Conservation (phyloP, 2,888 invertebrate species). For the Vannuccia rotundouncinata region DNA sequence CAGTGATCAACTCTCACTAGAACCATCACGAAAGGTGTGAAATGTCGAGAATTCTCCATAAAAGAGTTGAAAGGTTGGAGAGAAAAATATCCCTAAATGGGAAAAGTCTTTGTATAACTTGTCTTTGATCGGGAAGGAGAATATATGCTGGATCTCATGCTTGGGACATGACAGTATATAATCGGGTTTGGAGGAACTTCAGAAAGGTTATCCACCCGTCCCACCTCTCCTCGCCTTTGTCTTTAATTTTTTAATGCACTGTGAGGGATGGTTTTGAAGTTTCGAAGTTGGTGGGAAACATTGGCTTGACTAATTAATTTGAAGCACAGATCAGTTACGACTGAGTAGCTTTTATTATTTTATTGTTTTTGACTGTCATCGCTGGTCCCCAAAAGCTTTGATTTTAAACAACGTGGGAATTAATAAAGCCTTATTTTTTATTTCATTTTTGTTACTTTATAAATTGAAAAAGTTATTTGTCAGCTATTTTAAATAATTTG, state of each 20-base stretch:
- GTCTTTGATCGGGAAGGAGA: too few relatives aligned
- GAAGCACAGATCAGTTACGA: neutral
- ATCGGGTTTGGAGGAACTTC: neutral
- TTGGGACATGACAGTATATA: neutral
- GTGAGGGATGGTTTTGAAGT: too few relatives aligned
- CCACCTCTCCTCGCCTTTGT: neutral
- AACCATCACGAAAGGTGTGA: constrained; percentile 7
- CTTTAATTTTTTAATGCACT: neutral
- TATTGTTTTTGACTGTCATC: neutral
- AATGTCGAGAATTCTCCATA: neutral
- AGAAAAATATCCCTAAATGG: neutral
- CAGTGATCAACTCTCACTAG: neutral
- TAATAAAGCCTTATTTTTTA: too few relatives aligned
- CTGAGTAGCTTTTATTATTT: neutral
- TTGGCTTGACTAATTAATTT: too few relatives aligned
- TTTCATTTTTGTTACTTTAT: too few relatives aligned
- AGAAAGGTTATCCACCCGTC: too few relatives aligned
- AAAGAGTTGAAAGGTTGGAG: neutral
- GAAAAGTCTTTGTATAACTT: neutral
- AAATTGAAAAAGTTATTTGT: too few relatives aligned
- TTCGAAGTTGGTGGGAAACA: neutral
- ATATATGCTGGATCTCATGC: too few relatives aligned
- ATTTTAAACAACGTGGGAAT: too few relatives aligned
- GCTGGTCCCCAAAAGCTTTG: too few relatives aligned
- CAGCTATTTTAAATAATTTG: too few relatives aligned